Evolutionary conservation across 1,140 invertebrate species (phyloP), one percentile per base, ranked within the genome.

Genomic region (Maconellicoccus hirsutus): DNA sequence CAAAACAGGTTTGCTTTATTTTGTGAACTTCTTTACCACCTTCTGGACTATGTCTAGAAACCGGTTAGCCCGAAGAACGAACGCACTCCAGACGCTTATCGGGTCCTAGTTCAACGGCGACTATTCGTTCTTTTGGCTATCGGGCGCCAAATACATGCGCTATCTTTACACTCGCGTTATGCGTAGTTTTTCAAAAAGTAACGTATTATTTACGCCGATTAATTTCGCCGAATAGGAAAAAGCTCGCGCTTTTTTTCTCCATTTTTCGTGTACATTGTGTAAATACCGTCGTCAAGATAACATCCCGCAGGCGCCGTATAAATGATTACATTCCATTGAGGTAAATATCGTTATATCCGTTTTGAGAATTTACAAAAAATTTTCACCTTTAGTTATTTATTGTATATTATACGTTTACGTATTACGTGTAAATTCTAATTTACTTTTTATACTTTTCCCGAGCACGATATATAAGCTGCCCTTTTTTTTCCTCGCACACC

Each of bases 1-100:
- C 6, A 52, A 16, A 52, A 52, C 42, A 8, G 42, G 42, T 52
- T 52, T 52, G 42, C 16, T 52, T 52, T 52, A 52, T 52, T 52
- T 52, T 52, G 42, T 52, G 42, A 52, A 52, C 12, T 52, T 52
- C 42, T 52, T 52, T 52, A 52, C 42, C 42, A 52, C n/a, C 42
- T 52, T 52, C 42, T 16, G n/a, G 42, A 52, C 42, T 52, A 16
- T 52, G n/a, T 52, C 42, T 8, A 16, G 42, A 52, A 52, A 52
- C 42, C 42, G 42, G 42, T 52, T 52, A 52, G 29, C 42, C n/a
- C 42, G 10, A 52, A 52, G 42, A 52, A 52, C n/a, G 42, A 52
- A 52, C n/a, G 16, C 4, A 52, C 42, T 52, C 12, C 42, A 52
- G 42, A 52, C 42, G n/a, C n/a, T 52, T 52, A 52, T 52, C 42